Evolutionary conservation across 2,888 invertebrate species (phyloP).

Genomic region (Allophyes oxyacanthae): DNA sequence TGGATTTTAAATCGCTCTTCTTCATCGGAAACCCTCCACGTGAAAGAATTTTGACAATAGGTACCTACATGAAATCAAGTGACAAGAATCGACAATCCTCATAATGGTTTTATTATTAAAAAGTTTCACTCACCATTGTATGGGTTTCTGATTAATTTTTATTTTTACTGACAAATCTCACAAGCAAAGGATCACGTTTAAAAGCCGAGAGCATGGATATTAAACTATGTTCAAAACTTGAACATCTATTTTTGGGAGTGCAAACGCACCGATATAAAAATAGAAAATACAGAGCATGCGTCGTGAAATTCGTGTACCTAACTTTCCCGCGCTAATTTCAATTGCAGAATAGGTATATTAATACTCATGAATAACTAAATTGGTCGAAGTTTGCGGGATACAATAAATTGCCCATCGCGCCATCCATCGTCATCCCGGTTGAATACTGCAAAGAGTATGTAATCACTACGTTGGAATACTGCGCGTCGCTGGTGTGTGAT

Average conservation of each 20-base stretch:
- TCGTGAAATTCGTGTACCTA: slow-evolving; percentile 62
- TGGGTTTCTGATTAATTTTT: slow-evolving; percentile 17
- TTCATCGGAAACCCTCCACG: slow-evolving; percentile 3
- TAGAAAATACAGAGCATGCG: slow-evolving; percentile 74
- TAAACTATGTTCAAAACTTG: slow-evolving; percentile 72
- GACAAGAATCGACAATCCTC: slow-evolving; percentile 24
- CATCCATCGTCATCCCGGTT: no score
- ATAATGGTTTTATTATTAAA: slow-evolving; percentile 30
- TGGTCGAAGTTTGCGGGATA: slow-evolving; percentile 29
- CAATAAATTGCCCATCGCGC: slow-evolving; percentile 30
- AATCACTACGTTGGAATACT: no score
- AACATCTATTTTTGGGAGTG: slow-evolving; percentile 82
- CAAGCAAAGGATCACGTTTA: slow-evolving; percentile 50
- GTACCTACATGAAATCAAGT: slow-evolving; percentile 16
- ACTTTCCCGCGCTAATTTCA: slow-evolving; percentile 73
- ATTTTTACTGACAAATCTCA: slow-evolving; percentile 33
- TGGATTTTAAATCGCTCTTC: slow-evolving; percentile 7
- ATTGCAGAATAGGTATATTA: slow-evolving; percentile 44
- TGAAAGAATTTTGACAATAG: slow-evolving; percentile 33
- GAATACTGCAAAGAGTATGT: no score
- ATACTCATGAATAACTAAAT: slow-evolving; percentile 48
- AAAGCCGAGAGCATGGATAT: slow-evolving; percentile 54
- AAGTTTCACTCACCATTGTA: slow-evolving; percentile 64
- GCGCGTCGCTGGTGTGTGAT: no score
- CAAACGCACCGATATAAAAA: slow-evolving; percentile 78